A percentile compares a stretch with the other conserved stretches of the same genome.
These are phyloP conservation scores for Lepisosteus oculatus DNA, from an alignment of 2,113 vertebrate species.

Conservation along the genomic window DNA sequence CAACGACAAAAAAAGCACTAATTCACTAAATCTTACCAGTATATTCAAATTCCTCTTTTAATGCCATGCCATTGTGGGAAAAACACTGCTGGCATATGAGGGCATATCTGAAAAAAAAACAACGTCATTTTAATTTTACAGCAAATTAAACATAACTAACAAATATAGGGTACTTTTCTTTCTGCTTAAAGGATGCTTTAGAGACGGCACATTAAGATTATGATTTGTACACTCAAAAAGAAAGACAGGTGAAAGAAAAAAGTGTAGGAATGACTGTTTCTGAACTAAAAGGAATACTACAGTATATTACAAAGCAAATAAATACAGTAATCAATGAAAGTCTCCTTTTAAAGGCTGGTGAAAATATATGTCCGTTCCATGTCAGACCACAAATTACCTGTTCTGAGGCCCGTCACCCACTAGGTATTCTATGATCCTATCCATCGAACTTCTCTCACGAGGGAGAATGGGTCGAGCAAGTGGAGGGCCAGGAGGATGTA, in stretches of 20 bases:
- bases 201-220: no score
- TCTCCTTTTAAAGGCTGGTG: neutral
- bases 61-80: constrained; percentile 98
- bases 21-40: constrained; percentile 80
- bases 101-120: constrained; percentile 72
- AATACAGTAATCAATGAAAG: neutral
- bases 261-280: neutral
- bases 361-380: no score
- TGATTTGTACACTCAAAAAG: neutral
- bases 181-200: no score
- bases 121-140: no score
- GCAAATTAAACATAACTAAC: neutral
- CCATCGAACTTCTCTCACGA: constrained; percentile 83
- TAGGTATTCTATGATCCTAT: constrained; percentile 93
- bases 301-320: neutral
- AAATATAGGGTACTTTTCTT: neutral
- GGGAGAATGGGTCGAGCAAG: constrained; percentile 90
- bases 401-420: constrained; percentile 97
- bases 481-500: constrained; percentile 94
- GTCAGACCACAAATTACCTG: constrained; percentile 64
- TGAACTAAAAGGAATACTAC: constrained; percentile 8
- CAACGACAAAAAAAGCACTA: constrained; percentile 48
- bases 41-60: constrained; percentile 98
- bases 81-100: constrained; percentile 97
- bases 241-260: neutral